Evolutionary conservation across 2,113 vertebrate species (phyloP), one percentile per base, ranked within the genome.

Genomic region (Elaphurus davidianus): DNA sequence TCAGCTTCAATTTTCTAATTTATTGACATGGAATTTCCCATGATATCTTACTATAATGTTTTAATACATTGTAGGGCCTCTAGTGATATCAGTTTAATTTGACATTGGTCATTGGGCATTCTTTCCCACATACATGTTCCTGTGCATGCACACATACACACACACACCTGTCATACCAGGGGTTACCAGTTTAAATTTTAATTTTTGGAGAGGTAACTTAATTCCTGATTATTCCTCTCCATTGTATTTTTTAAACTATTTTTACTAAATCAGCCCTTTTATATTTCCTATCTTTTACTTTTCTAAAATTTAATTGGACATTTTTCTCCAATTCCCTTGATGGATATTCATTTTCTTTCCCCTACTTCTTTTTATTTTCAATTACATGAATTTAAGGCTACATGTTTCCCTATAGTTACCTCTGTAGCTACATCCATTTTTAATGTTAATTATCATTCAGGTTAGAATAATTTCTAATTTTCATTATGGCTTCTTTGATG

Each of bases 381-480:
- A 2, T 43, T 83, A 78, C 54, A 50, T 30, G 2, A 91, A 30
- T 43, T 86, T n/a, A 71, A 90, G 43, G 5, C 33, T 94, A 81
- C 33, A 7, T 67, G 14, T 78, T 57, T 86, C 5, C 33, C 47
- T 78, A 52, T 81, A 52, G 71, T 84, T 7, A 50, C 15, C 27
- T 33, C 33, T 84, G 89, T 90, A 93, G 71, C 60, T 81, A 30
- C 2, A 71, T 59, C 15, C 19, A 52, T 71, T 62, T 45, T 87
- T 62, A 76, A 62, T 54, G 28, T 91, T 91, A 9, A 71, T 59
- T 84, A 62, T 43, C 25, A 64, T 78, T 76, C 21, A 52, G 11
- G n/a, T 79, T 17, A 86, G 67, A 95, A 47, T 95, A 81, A 82
- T 62, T 97, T 87, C 45, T 91, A 62, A 83, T 50, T 94, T 78